Conservation (phyloP, 2,797 vertebrate genomes). For the Heliangelus exortis region DNA sequence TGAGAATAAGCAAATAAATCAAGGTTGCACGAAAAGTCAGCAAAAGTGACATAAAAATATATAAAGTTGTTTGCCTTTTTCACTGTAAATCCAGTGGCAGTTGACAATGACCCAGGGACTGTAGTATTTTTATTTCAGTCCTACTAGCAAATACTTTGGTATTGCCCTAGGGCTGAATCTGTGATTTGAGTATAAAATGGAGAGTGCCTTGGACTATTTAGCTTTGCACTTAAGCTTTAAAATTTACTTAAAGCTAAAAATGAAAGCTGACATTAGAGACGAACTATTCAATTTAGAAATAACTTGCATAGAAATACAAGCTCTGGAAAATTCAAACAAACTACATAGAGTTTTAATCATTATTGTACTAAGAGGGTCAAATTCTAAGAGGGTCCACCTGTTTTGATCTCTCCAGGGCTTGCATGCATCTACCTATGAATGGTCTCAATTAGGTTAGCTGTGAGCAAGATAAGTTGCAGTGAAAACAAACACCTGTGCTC, state of each 20-base stretch:
- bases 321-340: slow-evolving; percentile 20
- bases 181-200: neutral
- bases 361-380: neutral
- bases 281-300: neutral
- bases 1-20: slow-evolving; percentile 15
- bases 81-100: neutral
- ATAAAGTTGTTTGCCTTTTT: neutral
- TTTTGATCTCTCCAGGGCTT: neutral
- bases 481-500: slow-evolving; percentile 46
- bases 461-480: neutral
- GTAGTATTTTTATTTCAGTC: neutral
- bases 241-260: neutral
- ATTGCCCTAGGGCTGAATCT: neutral
- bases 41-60: neutral
- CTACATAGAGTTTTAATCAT: neutral
- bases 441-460: neutral
- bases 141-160: neutral
- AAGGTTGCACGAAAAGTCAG: neutral
- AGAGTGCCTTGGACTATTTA: neutral
- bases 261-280: neutral
- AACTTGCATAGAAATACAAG: neutral
- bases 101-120: neutral
- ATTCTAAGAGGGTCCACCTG: neutral
- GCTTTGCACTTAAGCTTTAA: neutral
- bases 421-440: neutral